Base-by-base conservation (phyloP, 2,888 invertebrate species). In the Syrista parreyssii region DNA sequence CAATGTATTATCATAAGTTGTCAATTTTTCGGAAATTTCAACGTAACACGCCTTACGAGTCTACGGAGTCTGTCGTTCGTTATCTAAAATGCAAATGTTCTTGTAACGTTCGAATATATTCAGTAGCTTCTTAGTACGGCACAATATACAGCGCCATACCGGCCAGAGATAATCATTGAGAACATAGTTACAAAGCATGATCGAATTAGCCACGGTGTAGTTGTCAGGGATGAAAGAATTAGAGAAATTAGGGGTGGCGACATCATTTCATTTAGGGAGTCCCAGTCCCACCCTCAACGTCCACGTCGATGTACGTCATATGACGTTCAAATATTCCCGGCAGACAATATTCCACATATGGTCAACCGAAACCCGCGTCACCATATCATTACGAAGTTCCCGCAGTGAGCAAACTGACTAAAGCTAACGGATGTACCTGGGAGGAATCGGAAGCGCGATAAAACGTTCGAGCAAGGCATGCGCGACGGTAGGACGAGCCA, bases 161-260 rank as follows among this genome's bases (percentile, higher is more conserved):
- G 55, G 55, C 55, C 55, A 55, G 55, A 55, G 55, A 55, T 55
- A 55, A 55, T 55, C 55, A 55, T 23, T 55, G 23, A 6, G 15
- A 9, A 55, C 55, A 40, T 15, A 55, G 55, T 55, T 55, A 55
- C 55, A 55, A 55, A 23, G 55, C 23, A 23, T 55, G 87, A 89
- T 87, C 80, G 82, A 84, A 86, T 89, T 86, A 86, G 81, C 78
- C 83, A 86, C 84, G 86, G 83, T 71, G 81, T 79, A 80, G 81
- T 83, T 82, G 80, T 75, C 79, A 84, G 81, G 82, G 85, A 87
- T 83, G 84, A 82, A 84, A 82, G 85, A 88, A 87, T 86, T 82
- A 83, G 81, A 83, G 85, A 86, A 88, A 89, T 88, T 87, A 85
- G 86, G 85, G 88, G 78, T 85, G 80, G 84, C 83, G 85, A 84